phyloP scores from a whole-genome alignment of 92 coral and sea anemone species.

The Umimayanthus chanpuru region DNA sequence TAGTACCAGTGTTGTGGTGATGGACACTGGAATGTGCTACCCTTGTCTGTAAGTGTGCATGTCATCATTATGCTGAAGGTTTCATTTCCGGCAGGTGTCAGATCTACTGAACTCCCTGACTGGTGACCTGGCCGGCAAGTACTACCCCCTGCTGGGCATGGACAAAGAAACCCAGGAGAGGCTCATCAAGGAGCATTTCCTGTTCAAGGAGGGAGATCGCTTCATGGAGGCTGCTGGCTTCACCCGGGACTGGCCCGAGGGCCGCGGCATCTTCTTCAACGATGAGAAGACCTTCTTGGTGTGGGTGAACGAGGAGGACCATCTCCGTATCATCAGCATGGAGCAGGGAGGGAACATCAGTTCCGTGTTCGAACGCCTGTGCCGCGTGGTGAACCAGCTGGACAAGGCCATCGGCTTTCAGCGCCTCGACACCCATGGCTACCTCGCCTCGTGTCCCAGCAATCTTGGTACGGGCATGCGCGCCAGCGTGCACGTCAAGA shows the following conservation, averaged over 20 bases:
- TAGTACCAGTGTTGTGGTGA: no score
- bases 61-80: no score
- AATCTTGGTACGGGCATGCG: conserved; percentile 96
- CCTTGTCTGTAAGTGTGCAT: no score
- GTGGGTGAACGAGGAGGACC: conserved; percentile 97
- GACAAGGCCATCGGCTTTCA: conserved; percentile 82
- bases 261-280: conserved; percentile 96
- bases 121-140: conserved; percentile 83
- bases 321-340: conserved; percentile 96
- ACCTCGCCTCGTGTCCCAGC: conserved; percentile 87
- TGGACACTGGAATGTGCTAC: no score
- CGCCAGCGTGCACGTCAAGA: conserved; percentile 93
- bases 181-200: conserved; percentile 86
- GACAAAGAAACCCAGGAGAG: conserved; percentile 81
- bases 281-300: conserved; percentile 86
- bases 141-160: conserved; percentile 90
- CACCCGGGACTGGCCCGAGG: conserved; percentile 89
- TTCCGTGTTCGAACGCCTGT: conserved; percentile 80
- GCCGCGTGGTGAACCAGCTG: conserved; percentile 81
- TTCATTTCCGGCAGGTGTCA: conserved; percentile 54
- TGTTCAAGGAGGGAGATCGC: conserved; percentile 92
- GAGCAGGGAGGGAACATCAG: conserved; percentile 89
- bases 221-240: conserved; percentile 87
- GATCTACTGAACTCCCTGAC: conserved; percentile 75
- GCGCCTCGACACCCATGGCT: conserved; percentile 77